Base-by-base conservation (phyloP, 2,797 vertebrate species). In the Tauraco hartlaubi region DNA sequence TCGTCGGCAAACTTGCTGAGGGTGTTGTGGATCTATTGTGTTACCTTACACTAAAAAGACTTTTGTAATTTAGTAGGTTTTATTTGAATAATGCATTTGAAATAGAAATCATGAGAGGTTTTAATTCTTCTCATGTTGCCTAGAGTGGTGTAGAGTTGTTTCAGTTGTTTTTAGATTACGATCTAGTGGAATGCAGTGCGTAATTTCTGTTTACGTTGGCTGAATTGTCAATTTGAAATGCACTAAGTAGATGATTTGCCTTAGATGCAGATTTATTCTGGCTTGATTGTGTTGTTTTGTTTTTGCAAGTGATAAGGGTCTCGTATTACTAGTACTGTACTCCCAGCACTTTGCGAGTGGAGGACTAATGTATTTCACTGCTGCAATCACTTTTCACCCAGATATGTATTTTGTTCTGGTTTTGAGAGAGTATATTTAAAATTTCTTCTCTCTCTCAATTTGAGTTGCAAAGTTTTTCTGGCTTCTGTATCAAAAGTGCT, bases 121-220 rank as follows among this genome's bases (percentile, higher is more conserved):
- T 80, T 67, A 35, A 14, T 64, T 85, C 55, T 88, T 58, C 12
- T 14, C 6, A 1, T 16, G 39, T 35, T 92, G 76, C 44, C 35
- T 80, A 68, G 62, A 93, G 76, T 67, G 49, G 39, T 49, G 29
- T 29, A 2, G 23, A 33, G 73, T 48, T 56, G 29, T 62, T 87
- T 62, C 1, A 2, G 41, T 84, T 69, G 33, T 5, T 25, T 90
- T 88, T 56, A 59, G 55, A 71, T 87, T 35, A 56, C 2, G 6
- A 37, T 69, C 29, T 87, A 35, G 54, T 84, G 63, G 71, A 88
- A 81, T 44, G 43, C 61, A 66, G 43, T 51, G 43, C 2, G 5
- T 94, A 37, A 73, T 93, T 94, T 82, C 71, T 90, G 74, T 92
- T 93, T 86, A 17, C 77, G 33, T 62, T 87, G 80, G 26, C 74